Conservation (phyloP, 1,140 invertebrate species). For the Hylaeus anthracinus region DNA sequence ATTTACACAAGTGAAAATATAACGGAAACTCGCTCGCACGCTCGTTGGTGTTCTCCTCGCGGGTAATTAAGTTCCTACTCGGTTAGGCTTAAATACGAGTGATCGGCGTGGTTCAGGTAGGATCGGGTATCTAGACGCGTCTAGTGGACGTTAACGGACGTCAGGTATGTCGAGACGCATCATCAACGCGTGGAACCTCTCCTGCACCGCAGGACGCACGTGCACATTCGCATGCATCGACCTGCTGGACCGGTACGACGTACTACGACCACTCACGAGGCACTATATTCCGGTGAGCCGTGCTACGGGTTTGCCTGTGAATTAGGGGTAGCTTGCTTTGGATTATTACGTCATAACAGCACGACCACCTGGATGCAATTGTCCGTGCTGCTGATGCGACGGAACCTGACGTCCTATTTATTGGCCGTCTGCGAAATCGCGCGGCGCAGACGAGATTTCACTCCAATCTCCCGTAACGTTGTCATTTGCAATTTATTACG, state of each 20-base stretch:
- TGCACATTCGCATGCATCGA: constrained; percentile 53
- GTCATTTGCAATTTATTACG: background rate
- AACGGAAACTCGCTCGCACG: background rate
- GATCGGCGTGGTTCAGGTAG: background rate
- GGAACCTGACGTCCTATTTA: constrained; percentile 73
- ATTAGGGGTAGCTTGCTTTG: constrained; percentile 69
- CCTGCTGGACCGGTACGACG: constrained; percentile 34
- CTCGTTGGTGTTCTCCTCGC: background rate
- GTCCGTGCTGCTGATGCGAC: constrained; percentile 51
- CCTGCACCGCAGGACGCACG: constrained; percentile 47
- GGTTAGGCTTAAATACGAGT: constrained; percentile 3
- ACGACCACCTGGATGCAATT: constrained; percentile 71
- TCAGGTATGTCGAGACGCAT: constrained; percentile 68
- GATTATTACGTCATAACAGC: constrained; percentile 75
- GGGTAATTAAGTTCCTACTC: constrained; percentile 20
- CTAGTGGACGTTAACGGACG: constrained; percentile 68
- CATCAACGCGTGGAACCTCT: constrained; percentile 48
- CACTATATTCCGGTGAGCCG: constrained; percentile 21
- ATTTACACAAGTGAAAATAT: too few species aligned
- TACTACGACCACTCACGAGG: constrained; percentile 31
- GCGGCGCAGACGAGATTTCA: constrained; percentile 50
- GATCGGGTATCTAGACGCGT: constrained; percentile 61
- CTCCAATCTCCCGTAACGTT: constrained; percentile 9
- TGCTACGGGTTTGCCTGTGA: constrained; percentile 51
- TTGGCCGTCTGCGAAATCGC: constrained; percentile 54